Conservation (phyloP, 2,113 vertebrate species). For the Chrysochloris asiatica region DNA sequence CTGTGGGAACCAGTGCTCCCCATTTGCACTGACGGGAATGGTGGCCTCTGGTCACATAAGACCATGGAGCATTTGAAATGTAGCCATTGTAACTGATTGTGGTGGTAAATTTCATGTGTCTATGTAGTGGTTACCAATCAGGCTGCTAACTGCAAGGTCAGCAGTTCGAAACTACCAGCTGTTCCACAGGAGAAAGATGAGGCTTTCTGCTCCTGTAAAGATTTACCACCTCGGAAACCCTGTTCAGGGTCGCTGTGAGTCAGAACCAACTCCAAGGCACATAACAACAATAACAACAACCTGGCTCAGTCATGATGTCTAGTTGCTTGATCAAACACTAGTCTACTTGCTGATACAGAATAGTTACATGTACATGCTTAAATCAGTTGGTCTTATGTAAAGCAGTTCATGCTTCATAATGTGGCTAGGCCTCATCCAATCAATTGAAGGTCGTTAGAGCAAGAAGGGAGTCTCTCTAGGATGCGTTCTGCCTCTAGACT, state of each 20-base stretch:
- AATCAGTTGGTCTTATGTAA: neutral
- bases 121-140: no score
- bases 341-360: neutral
- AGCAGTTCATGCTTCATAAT: neutral
- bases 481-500: neutral
- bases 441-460: neutral
- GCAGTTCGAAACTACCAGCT: no score
- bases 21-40: fast-evolving
- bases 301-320: neutral
- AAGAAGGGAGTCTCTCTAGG: neutral
- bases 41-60: fast-evolving
- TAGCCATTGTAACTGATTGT: neutral
- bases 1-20: fast-evolving
- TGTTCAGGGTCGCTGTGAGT: no score
- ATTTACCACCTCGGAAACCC: no score
- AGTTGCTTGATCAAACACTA: neutral
- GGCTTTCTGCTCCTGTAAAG: no score
- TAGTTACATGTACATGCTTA: neutral
- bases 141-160: no score
- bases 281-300: no score
- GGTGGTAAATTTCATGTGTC: neutral
- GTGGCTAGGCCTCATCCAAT: neutral
- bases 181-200: no score
- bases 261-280: no score
- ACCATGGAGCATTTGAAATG: neutral